Percentiles rank a stretch among this genome's conserved stretches.
Evolutionary conservation across 2,888 invertebrate species (phyloP).

Genomic region (Galerucella nymphaeae): DNA sequence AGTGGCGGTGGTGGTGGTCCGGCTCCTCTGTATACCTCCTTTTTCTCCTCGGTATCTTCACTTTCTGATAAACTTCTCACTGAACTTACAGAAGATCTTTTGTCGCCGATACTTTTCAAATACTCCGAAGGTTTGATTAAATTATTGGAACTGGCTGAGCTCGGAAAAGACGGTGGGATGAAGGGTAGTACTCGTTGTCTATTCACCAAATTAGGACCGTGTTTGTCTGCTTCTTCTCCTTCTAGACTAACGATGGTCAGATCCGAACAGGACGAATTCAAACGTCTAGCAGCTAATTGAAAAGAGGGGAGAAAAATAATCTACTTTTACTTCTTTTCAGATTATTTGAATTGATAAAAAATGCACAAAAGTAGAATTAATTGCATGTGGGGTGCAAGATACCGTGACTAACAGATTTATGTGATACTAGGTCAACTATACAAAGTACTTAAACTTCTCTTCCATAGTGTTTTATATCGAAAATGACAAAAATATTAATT

Average conservation of each 20-base stretch:
- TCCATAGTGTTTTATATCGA: no score
- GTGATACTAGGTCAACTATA: not conserved
- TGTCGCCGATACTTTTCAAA: constrained; percentile 82
- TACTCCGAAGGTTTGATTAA: constrained; percentile 95
- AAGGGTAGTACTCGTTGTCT: constrained; percentile 89
- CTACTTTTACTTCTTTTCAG: constrained; percentile 25
- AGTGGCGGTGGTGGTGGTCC: constrained; percentile 69
- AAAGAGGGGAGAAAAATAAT: constrained; percentile 35
- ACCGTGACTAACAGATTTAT: constrained; percentile 1
- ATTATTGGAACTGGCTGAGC: constrained; percentile 76
- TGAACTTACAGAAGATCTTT: constrained; percentile 67
- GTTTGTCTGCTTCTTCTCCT: constrained; percentile 66
- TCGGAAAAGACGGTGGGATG: constrained; percentile 90
- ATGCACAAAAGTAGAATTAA: constrained; percentile 25
- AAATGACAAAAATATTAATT: not conserved
- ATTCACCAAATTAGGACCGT: constrained; percentile 75
- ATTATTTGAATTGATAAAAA: constrained; percentile 37
- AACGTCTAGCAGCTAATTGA: constrained; percentile 59
- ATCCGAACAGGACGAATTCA: constrained; percentile 64
- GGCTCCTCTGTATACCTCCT: constrained; percentile 47
- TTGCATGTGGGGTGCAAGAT: not conserved
- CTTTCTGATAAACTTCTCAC: constrained; percentile 61
- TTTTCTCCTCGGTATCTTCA: constrained; percentile 56
- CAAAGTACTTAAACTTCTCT: no score
- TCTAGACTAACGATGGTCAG: constrained; percentile 66